A percentile compares a stretch with the other conserved stretches of the same genome.
These are phyloP conservation scores for Phylloscopus whistleri DNA, from an alignment of 2,113 vertebrate species.

Conservation along the genomic window DNA sequence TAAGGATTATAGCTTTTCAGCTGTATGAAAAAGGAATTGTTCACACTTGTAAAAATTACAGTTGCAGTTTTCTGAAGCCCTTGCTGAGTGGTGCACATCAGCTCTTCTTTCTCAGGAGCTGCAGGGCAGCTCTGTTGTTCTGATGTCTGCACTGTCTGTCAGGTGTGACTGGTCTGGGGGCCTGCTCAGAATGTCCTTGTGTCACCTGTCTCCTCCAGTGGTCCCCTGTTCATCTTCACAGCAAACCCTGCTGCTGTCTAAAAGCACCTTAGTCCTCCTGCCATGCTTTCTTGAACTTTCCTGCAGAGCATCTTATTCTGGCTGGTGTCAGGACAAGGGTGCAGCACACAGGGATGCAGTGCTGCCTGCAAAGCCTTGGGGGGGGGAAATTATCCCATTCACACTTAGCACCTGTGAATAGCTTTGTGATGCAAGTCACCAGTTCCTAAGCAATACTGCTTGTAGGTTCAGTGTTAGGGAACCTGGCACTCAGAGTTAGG, in stretches of 20 bases:
- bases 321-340: neutral
- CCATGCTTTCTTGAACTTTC: neutral
- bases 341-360: neutral
- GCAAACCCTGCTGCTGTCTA: neutral
- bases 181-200: neutral
- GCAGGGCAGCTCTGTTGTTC: rapidly evolving
- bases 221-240: neutral
- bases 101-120: neutral
- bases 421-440: neutral
- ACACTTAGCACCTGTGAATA: neutral
- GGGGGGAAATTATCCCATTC: neutral
- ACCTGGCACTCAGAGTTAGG: neutral
- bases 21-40: neutral
- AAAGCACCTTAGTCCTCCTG: neutral
- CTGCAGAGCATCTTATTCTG: neutral
- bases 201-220: neutral
- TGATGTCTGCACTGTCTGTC: neutral
- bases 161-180: neutral
- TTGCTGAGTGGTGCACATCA: rapidly evolving
- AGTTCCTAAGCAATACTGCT: neutral
- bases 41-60: neutral
- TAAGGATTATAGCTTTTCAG: neutral
- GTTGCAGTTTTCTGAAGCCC: neutral
- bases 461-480: neutral
- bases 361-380: neutral